Evolutionary conservation across 2,113 vertebrate genomes (phyloP).

Genomic region (Gulo gulo): DNA sequence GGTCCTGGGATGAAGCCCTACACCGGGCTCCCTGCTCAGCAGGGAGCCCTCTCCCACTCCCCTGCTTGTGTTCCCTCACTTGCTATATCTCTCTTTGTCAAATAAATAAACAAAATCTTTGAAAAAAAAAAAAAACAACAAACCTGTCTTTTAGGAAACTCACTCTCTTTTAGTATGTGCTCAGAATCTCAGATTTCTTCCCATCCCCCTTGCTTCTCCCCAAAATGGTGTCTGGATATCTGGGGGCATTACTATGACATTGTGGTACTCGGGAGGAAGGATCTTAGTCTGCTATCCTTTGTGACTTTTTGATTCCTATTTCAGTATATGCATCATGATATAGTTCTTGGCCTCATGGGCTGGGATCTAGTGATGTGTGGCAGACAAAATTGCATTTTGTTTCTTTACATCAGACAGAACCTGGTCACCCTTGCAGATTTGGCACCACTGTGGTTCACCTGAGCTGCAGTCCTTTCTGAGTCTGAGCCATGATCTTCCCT

Average conservation of each 20-base stretch:
- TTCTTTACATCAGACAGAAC: neutral
- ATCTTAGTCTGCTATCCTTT: neutral
- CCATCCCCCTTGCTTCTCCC: neutral
- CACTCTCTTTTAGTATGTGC: neutral
- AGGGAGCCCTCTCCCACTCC: too few species aligned
- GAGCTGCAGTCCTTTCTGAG: neutral
- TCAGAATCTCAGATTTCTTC: neutral
- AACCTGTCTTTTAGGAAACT: neutral
- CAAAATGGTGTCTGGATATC: neutral
- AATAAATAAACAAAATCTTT: too few species aligned
- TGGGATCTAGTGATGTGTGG: neutral
- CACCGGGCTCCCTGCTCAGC: too few species aligned
- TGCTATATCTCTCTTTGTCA: too few species aligned
- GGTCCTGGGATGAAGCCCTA: too few species aligned
- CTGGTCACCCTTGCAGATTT: neutral
- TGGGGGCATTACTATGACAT: neutral
- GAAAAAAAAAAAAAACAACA: too few species aligned
- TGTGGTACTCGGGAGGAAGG: neutral
- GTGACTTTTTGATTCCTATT: neutral
- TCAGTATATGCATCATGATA: neutral
- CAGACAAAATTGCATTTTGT: neutral
- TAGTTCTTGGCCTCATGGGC: neutral
- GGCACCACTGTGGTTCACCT: neutral
- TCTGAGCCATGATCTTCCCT: neutral
- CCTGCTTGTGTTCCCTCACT: too few species aligned